Evolutionary conservation across 2,888 invertebrate species (phyloP).

Genomic region (Nebria salina): DNA sequence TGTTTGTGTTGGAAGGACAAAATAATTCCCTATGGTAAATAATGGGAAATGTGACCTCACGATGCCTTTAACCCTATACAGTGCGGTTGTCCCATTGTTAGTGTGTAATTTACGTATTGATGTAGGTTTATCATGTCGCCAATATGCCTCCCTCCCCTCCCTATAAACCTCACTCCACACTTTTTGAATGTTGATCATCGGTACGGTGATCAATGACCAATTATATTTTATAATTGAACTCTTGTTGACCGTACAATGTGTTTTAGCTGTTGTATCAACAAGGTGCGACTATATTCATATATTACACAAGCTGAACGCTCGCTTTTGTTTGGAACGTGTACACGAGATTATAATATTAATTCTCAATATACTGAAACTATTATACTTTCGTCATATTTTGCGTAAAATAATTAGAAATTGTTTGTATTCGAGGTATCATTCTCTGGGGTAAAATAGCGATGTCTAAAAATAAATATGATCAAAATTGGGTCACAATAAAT

Average conservation of each 20-base stretch:
- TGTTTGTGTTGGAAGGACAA: no score
- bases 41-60: no score
- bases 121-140: slow-evolving; percentile 23
- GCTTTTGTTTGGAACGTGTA: neutral
- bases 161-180: neutral
- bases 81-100: no score
- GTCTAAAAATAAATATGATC: no score
- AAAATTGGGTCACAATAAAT: no score
- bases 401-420: neutral
- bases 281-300: neutral
- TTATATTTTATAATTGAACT: slow-evolving; percentile 39
- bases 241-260: slow-evolving; percentile 16
- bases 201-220: slow-evolving; percentile 27
- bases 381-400: neutral
- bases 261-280: slow-evolving; percentile 18
- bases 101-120: slow-evolving; percentile 35
- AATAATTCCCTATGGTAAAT: no score
- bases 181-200: neutral
- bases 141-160: neutral
- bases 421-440: no score
- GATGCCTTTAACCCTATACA: no score
- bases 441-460: no score
- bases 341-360: neutral
- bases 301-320: neutral
- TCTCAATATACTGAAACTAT: neutral